phyloP scores from a whole-genome alignment of 2,797 vertebrate genomes.

The Pseudochirops corinnae region DNA sequence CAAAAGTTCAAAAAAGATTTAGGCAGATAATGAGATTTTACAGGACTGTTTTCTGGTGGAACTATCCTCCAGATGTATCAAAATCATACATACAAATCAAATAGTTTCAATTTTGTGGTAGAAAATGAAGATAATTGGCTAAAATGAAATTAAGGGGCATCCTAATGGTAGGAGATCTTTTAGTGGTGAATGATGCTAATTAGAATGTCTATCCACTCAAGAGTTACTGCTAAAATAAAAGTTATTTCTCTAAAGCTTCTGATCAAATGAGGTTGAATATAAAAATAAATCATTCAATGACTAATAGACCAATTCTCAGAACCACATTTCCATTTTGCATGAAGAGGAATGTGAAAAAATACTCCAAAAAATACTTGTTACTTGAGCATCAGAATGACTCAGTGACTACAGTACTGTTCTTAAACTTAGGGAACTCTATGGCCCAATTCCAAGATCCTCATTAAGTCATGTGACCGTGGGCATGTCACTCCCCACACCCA shows the following conservation, averaged over 20 bases:
- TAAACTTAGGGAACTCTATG: not conserved
- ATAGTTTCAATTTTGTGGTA: slow-evolving; percentile 23
- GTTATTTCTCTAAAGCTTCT: slow-evolving; percentile 11
- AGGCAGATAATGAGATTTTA: not conserved
- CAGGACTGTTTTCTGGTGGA: not conserved
- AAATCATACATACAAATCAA: not conserved
- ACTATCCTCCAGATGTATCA: not conserved
- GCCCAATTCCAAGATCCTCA: not conserved
- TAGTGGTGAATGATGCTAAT: not conserved
- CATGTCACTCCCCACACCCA: not conserved
- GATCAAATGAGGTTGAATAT: slow-evolving; percentile 12
- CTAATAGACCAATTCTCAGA: not conserved
- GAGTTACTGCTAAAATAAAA: not conserved
- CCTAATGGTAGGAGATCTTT: not conserved
- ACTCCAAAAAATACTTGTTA: not conserved
- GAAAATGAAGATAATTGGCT: not conserved
- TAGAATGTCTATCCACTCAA: not conserved
- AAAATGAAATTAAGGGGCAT: slow-evolving; percentile 45
- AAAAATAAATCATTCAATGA: slow-evolving; percentile 16
- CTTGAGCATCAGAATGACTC: not conserved
- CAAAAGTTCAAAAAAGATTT: slow-evolving; percentile 32
- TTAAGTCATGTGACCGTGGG: not conserved
- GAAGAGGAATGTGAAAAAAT: not conserved
- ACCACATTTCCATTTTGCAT: not conserved
- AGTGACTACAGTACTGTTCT: not conserved